phyloP scores from a whole-genome alignment of 1,140 invertebrate genomes.

The Bombus waltoni region DNA sequence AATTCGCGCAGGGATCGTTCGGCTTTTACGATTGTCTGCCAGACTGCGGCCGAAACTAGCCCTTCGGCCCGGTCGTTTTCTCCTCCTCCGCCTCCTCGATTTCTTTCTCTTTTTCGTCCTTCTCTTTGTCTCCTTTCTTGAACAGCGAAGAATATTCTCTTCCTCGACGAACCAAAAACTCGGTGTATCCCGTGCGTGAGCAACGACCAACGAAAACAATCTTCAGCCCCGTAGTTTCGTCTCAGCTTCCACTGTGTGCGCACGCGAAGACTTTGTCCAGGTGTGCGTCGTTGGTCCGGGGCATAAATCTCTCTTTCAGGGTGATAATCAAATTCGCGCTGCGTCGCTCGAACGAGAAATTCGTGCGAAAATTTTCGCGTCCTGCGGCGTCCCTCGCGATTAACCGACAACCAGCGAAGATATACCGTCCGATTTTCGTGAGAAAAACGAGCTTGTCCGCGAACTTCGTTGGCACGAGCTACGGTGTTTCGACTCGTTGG shows the following conservation, averaged over 20 bases:
- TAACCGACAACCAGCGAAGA: background rate
- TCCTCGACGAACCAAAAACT: constrained; percentile 6
- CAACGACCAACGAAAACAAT: background rate
- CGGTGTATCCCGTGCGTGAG: background rate
- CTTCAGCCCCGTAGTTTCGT: background rate
- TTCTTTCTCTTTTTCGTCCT: background rate
- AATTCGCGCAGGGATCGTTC: constrained; percentile 80
- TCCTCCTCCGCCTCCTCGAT: background rate
- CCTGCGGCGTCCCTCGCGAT: background rate
- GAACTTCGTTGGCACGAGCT: background rate
- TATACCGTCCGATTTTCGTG: background rate
- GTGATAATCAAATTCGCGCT: constrained; percentile 35
- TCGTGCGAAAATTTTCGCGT: background rate
- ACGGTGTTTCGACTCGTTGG: background rate
- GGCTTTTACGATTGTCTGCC: constrained; percentile 81
- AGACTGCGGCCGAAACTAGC: constrained; percentile 76
- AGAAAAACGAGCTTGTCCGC: background rate
- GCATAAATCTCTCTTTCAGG: background rate
- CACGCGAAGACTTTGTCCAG: constrained; percentile 9
- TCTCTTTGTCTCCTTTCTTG: background rate
- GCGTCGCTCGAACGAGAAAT: background rate
- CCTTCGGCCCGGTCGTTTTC: constrained; percentile 21
- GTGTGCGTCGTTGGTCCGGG: background rate
- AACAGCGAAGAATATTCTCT: background rate
- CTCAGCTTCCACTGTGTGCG: background rate